A percentile compares a stretch with the other conserved stretches of the same genome.
phyloP scores from a whole-genome alignment of 1,140 invertebrate genomes.

The Pseudomyrmex gracilis region DNA sequence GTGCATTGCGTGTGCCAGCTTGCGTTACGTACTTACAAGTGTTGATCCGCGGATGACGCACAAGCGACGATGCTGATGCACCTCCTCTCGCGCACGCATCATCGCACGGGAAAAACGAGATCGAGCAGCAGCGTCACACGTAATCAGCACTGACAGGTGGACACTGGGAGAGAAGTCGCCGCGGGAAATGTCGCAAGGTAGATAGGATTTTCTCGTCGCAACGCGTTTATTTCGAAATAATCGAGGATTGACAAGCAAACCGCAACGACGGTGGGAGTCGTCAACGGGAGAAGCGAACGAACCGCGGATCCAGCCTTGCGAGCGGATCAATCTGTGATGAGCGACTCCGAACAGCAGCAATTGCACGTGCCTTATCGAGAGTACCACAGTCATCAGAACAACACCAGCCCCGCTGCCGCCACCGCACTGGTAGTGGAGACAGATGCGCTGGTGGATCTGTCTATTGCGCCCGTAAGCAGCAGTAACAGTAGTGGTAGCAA shows the following conservation, averaged over 20 bases:
- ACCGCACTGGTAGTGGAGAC: slow-evolving; percentile 77
- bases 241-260: background rate
- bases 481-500: slow-evolving; percentile 25
- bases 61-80: slow-evolving; percentile 48
- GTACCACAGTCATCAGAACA: slow-evolving; percentile 83
- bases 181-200: slow-evolving; percentile 69
- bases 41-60: slow-evolving; percentile 64
- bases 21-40: background rate
- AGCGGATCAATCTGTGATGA: slow-evolving; percentile 82
- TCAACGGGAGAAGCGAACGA: slow-evolving; percentile 4
- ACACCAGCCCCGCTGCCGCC: slow-evolving; percentile 71
- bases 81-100: slow-evolving; percentile 35
- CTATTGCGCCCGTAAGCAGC: slow-evolving; percentile 67
- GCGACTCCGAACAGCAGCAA: slow-evolving; percentile 85
- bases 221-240: background rate
- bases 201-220: slow-evolving; percentile 27
- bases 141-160: slow-evolving; percentile 73
- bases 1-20: background rate
- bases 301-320: slow-evolving; percentile 23
- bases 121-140: slow-evolving; percentile 50
- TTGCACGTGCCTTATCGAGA: slow-evolving; percentile 85
- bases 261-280: background rate
- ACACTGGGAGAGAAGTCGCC: background rate
- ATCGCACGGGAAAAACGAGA: slow-evolving; percentile 7
- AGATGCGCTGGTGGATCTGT: slow-evolving; percentile 81